phyloP scores from a whole-genome alignment of 2,888 invertebrate genomes.

The Sceliomorpha sp. region DNA sequence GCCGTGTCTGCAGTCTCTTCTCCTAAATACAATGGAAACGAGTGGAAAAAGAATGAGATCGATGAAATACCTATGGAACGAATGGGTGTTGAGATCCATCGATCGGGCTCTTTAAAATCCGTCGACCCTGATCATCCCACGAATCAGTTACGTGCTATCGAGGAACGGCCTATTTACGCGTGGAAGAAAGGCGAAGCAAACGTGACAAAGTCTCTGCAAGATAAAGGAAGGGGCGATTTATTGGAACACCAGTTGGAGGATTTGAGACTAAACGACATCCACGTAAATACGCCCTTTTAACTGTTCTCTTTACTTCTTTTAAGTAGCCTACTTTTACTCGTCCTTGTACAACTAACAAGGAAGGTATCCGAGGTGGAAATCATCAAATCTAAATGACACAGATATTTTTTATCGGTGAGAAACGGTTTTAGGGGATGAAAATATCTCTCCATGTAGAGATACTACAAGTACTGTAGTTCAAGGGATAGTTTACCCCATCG shows the following conservation, averaged over 20 bases:
- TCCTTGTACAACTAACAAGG: no score
- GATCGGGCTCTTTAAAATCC: slow-evolving; percentile 28
- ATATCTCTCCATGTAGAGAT: no score
- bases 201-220: slow-evolving; percentile 37
- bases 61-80: slow-evolving; percentile 62
- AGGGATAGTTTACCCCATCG: no score
- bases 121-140: slow-evolving; percentile 64
- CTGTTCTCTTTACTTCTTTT: slow-evolving; percentile 12
- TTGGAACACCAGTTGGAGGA: slow-evolving; percentile 72
- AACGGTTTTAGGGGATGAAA: no score
- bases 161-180: slow-evolving; percentile 58
- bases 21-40: slow-evolving; percentile 67
- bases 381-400: no score
- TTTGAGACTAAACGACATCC: slow-evolving; percentile 58
- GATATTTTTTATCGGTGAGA: no score
- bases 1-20: slow-evolving; percentile 73
- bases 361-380: no score
- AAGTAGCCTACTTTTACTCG: slow-evolving; percentile 7
- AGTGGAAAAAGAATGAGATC: slow-evolving; percentile 73
- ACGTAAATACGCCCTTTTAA: slow-evolving; percentile 31
- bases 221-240: slow-evolving; percentile 61
- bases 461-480: no score
- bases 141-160: slow-evolving; percentile 61
- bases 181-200: slow-evolving; percentile 66
- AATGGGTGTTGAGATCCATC: no score